phyloP scores from a whole-genome alignment of 1,140 invertebrate genomes.

The Saccostrea echinata region DNA sequence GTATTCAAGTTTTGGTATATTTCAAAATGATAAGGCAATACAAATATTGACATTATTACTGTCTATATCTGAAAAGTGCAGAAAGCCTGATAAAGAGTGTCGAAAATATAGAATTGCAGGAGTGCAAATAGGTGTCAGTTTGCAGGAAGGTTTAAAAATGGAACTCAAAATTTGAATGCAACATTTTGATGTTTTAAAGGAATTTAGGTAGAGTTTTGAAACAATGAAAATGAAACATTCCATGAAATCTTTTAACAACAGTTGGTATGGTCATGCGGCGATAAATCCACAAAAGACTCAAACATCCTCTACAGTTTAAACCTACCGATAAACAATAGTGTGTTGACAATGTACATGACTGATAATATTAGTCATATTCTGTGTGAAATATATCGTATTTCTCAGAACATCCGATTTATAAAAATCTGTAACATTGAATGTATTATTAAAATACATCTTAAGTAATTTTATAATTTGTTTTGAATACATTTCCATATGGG shows the following conservation, averaged over 20 bases:
- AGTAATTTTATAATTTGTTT: too few relatives aligned
- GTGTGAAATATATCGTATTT: neutral
- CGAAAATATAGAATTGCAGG: neutral
- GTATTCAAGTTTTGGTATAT: slow-evolving; percentile 12
- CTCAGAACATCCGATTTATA: neutral
- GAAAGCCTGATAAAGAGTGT: neutral
- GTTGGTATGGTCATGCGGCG: neutral
- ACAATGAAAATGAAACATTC: neutral
- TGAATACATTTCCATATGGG: too few relatives aligned
- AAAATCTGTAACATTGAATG: neutral
- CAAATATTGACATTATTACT: slow-evolving; percentile 12
- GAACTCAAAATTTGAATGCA: neutral
- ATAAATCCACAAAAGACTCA: neutral
- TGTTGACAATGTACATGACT: neutral
- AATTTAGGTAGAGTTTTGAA: neutral
- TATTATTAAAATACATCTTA: too few relatives aligned
- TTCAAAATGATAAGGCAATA: slow-evolving; percentile 24
- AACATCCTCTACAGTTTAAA: neutral
- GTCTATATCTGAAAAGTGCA: neutral
- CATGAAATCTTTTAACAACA: neutral
- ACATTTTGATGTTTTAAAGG: neutral
- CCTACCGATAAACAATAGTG: neutral
- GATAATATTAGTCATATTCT: neutral
- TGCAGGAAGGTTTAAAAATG: neutral
- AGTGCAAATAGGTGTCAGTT: slow-evolving; percentile 23